Percentiles rank a stretch among this genome's conserved stretches.
Conservation (phyloP, 2,888 invertebrate species). For the Caenorhabditis sp. region DNA sequence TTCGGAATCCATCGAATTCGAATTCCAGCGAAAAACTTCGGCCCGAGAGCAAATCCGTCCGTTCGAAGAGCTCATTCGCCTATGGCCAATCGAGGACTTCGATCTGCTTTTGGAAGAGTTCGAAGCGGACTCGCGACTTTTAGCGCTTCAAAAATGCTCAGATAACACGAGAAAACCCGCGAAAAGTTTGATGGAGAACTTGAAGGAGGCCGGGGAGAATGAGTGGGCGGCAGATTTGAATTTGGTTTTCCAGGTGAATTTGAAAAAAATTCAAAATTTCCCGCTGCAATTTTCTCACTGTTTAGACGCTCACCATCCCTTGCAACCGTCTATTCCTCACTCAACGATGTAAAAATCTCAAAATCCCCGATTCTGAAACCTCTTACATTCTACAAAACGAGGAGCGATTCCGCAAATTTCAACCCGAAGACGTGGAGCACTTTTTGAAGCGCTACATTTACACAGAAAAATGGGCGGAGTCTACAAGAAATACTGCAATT, state of each 20-base stretch:
- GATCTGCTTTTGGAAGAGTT: constrained; percentile 59
- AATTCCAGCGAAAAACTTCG: constrained; percentile 49
- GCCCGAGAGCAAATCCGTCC: constrained; percentile 43
- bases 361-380: too few relatives aligned
- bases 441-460: constrained; percentile 48
- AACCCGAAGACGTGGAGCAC: constrained; percentile 3
- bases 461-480: constrained; percentile 45
- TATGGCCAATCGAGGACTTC: constrained; percentile 66
- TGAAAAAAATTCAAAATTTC: background rate
- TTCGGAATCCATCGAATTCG: background rate
- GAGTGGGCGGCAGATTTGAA: constrained; percentile 10
- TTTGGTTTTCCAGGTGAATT: constrained; percentile 15
- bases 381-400: background rate
- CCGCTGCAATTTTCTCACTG: background rate
- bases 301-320: constrained; percentile 4
- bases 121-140: constrained; percentile 56
- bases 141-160: constrained; percentile 48
- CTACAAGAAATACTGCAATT: background rate
- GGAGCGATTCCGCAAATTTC: constrained; percentile 34
- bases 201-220: background rate
- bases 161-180: constrained; percentile 44
- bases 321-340: constrained; percentile 25
- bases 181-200: constrained; percentile 5
- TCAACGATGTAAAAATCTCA: constrained; percentile 47
- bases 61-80: constrained; percentile 66